phyloP scores from a whole-genome alignment of 2,797 vertebrate genomes.

The Bryconaethiops microstoma region DNA sequence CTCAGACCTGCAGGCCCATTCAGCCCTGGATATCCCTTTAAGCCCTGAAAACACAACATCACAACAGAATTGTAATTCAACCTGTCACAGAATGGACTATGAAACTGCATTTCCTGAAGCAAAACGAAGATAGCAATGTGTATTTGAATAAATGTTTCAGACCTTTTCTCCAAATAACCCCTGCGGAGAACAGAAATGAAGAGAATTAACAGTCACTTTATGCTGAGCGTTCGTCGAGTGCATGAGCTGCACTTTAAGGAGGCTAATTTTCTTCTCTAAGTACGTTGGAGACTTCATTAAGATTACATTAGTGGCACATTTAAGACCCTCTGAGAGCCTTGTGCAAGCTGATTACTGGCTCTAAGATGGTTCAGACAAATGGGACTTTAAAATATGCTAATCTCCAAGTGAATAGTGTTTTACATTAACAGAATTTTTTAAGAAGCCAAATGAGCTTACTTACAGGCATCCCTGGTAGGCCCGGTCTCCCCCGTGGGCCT shows the following conservation, averaged over 20 bases:
- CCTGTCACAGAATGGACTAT: not conserved
- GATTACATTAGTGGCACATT: slow-evolving; percentile 34
- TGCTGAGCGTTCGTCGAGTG: not conserved
- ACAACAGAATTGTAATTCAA: slow-evolving; percentile 6
- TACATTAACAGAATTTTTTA: not conserved
- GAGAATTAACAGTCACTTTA: slow-evolving; percentile 24
- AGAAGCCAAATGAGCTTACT: slow-evolving; percentile 54
- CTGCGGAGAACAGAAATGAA: slow-evolving; percentile 63
- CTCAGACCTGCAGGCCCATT: slow-evolving; percentile 68
- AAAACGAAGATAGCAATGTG: not conserved
- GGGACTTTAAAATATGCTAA: slow-evolving; percentile 1
- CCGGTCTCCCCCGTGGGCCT: slow-evolving; percentile 72
- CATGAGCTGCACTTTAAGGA: slow-evolving; percentile 17
- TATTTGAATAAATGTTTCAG: slow-evolving; percentile 36
- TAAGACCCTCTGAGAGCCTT: not conserved
- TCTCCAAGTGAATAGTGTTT: not conserved
- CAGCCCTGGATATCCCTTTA: slow-evolving; percentile 77
- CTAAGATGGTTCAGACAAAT: slow-evolving; percentile 1
- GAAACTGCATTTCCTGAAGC: not conserved
- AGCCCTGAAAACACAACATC: slow-evolving; percentile 69
- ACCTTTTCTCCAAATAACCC: slow-evolving; percentile 82
- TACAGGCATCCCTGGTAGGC: slow-evolving; percentile 77
- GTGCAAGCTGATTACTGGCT: slow-evolving; percentile 12
- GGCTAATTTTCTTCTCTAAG: slow-evolving; percentile 9
- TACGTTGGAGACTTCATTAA: slow-evolving; percentile 34